A percentile compares a stretch with the other conserved stretches of the same genome.
phyloP scores from a whole-genome alignment of 2,888 invertebrate species.

The Cataglyphis rosenhaueri region DNA sequence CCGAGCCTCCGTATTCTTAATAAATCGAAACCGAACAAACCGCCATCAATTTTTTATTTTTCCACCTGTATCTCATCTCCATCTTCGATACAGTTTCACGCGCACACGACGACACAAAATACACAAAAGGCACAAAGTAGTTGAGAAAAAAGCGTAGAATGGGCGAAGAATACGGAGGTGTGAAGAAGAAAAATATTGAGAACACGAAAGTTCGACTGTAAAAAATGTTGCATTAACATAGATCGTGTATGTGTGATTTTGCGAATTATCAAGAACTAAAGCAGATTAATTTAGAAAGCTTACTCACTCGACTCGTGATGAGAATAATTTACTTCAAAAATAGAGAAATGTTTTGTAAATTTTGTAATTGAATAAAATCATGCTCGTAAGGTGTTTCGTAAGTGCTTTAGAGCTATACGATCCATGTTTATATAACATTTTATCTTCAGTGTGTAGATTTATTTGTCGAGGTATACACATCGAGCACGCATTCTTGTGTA shows the following conservation, averaged over 20 bases:
- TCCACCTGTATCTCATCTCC: not conserved
- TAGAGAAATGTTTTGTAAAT: not conserved
- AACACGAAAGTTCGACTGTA: slow-evolving; percentile 5
- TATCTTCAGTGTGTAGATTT: not conserved
- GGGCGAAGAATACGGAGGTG: not conserved
- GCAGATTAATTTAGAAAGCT: not conserved
- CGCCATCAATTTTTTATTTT: not conserved
- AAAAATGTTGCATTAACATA: not conserved
- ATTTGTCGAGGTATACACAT: not conserved
- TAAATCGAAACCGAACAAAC: not conserved
- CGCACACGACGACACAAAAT: not conserved
- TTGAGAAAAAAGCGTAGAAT: not conserved
- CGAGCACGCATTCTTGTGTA: not conserved
- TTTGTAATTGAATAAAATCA: not conserved
- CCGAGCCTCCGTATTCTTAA: not conserved
- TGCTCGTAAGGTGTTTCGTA: not conserved
- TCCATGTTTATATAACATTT: not conserved
- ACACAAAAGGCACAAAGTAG: not conserved
- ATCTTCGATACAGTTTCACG: not conserved
- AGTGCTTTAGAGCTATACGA: not conserved
- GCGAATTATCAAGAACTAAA: not conserved
- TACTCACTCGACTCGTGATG: not conserved
- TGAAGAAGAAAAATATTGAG: not conserved
- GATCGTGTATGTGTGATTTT: not conserved
- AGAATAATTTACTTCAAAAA: not conserved